Percentiles rank a stretch among this genome's conserved stretches.
Evolutionary conservation across 2,797 vertebrate species (phyloP).

Genomic region (Thalassophryne amazonica): DNA sequence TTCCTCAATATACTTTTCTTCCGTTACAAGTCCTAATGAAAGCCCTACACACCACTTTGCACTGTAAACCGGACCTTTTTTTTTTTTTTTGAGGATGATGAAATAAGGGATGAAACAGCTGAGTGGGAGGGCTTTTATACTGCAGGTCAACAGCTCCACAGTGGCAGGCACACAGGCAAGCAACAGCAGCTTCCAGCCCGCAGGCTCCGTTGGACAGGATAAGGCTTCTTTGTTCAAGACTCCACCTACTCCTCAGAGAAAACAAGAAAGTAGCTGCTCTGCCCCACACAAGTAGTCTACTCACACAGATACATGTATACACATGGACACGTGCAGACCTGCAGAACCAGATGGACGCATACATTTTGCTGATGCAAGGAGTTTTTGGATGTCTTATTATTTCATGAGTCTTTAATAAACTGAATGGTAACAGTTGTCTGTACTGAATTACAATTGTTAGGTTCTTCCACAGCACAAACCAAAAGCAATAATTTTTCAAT

Average conservation of each 20-base stretch:
- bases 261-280: constrained; percentile 88
- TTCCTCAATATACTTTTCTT: no score
- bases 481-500: neutral
- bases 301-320: constrained; percentile 25
- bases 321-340: constrained; percentile 21
- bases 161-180: constrained; percentile 72
- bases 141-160: constrained; percentile 68
- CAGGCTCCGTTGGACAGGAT: constrained; percentile 82
- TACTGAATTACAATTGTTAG: neutral
- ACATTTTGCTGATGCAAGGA: no score
- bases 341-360: constrained; percentile 15
- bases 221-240: constrained; percentile 89
- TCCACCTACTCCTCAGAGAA: constrained; percentile 84
- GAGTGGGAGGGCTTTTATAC: constrained; percentile 41
- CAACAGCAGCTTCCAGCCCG: constrained; percentile 80
- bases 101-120: constrained; percentile 44
- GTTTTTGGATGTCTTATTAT: no score
- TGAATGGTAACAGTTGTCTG: constrained; percentile 2
- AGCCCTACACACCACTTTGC: no score
- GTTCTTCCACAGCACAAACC: neutral
- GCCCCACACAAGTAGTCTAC: constrained; percentile 80
- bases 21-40: no score
- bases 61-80: no score
- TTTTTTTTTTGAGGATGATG: constrained; percentile 12
- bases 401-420: no score